Conservation (phyloP, 2,113 vertebrate genomes). For the Neodon shergylaensis region DNA sequence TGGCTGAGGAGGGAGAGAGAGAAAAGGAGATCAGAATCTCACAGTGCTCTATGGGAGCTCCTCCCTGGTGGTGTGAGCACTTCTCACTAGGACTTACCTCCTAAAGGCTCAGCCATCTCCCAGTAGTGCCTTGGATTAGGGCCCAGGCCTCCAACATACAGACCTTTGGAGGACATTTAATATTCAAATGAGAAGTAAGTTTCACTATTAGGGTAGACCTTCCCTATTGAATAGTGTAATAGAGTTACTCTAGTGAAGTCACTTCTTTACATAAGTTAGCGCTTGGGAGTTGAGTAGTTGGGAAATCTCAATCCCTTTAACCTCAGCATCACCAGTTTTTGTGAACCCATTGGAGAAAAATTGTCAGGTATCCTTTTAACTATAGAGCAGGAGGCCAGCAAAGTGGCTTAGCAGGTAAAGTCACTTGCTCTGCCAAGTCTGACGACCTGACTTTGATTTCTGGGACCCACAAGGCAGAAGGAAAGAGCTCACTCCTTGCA, state of each 20-base stretch:
- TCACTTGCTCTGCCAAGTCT: neutral
- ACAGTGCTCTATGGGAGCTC: neutral
- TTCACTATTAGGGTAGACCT: constrained; percentile 10
- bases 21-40: neutral
- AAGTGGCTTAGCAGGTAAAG: neutral
- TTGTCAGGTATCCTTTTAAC: neutral
- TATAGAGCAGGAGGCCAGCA: neutral
- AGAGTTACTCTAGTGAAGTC: neutral
- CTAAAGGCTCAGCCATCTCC: neutral
- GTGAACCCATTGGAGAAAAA: neutral
- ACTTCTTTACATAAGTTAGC: neutral
- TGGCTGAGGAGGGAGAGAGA: neutral
- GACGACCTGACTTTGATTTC: neutral
- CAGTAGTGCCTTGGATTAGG: neutral
- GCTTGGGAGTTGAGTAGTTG: neutral
- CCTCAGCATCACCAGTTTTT: neutral
- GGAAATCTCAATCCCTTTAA: neutral
- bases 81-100: neutral
- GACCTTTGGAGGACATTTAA: neutral
- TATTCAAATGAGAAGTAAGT: neutral
- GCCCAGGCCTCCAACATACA: neutral
- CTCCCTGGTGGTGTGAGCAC: neutral
- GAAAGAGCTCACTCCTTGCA: neutral
- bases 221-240: neutral
- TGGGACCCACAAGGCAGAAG: neutral